Conservation (phyloP, 2,888 invertebrate species). For the Coecobrya sp. region DNA sequence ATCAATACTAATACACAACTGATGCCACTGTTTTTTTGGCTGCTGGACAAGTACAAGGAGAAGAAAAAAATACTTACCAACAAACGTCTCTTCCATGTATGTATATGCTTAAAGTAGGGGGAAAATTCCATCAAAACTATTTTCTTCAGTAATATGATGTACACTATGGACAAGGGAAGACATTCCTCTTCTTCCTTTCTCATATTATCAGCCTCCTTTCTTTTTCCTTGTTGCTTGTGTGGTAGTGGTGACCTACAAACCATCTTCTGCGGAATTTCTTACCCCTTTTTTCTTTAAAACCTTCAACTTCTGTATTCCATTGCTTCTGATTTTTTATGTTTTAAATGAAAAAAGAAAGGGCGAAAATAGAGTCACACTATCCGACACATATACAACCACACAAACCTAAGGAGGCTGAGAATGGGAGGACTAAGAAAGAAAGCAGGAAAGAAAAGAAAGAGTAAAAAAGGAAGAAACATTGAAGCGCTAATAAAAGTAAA, state of each 20-base stretch:
- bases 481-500: conserved; percentile 70
- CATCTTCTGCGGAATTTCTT: background rate
- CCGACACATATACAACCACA: background rate
- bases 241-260: conserved; percentile 27
- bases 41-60: background rate
- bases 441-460: background rate
- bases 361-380: background rate
- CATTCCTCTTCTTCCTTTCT: background rate
- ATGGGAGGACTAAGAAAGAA: background rate
- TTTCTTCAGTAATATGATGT: background rate
- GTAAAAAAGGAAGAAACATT: conserved; percentile 51
- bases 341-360: conserved; percentile 11
- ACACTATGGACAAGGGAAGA: background rate
- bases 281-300: conserved; percentile 1
- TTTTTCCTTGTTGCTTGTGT: background rate
- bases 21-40: conserved; percentile 15
- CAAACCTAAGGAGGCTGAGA: background rate
- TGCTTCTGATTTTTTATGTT: conserved; percentile 23
- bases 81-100: background rate
- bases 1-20: background rate
- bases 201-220: background rate
- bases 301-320: conserved; percentile 11
- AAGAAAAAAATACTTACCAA: conserved; percentile 1
- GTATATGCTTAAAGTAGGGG: background rate
- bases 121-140: conserved; percentile 68